These are phyloP conservation scores for Anastatus disparis DNA, from an alignment of 1,140 invertebrate genomes.

Conservation along the genomic window DNA sequence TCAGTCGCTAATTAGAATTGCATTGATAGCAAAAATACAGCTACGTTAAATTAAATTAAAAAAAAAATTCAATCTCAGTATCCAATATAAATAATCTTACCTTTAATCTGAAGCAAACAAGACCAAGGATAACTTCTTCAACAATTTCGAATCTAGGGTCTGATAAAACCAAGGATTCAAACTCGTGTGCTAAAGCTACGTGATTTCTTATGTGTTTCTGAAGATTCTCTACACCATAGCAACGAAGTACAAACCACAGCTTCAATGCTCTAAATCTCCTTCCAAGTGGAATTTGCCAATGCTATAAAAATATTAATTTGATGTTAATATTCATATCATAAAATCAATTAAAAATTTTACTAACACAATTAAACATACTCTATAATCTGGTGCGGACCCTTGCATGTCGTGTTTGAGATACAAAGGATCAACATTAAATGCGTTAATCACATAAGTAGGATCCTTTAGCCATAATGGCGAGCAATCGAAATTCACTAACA, in stretches of 20 bases:
- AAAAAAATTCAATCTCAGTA: too few species aligned
- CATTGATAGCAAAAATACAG: too few species aligned
- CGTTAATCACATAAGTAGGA: conserved; percentile 88
- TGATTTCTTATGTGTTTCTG: conserved; percentile 89
- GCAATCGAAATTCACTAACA: conserved; percentile 95
- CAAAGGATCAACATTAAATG: conserved; percentile 96
- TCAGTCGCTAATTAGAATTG: too few species aligned
- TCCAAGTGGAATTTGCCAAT: conserved; percentile 98
- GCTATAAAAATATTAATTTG: conserved; percentile 65
- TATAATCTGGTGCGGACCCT: conserved; percentile 90
- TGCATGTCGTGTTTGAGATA: conserved; percentile 93
- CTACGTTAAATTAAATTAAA: too few species aligned
- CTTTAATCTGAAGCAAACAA: conserved; percentile 95
- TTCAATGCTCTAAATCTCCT: conserved; percentile 94
- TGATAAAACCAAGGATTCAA: conserved; percentile 75
- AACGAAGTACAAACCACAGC: conserved; percentile 94
- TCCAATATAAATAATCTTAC: conserved; percentile 60
- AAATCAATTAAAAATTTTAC: not conserved
- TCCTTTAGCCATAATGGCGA: conserved; percentile 95
- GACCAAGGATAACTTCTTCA: conserved; percentile 86
- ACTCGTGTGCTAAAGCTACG: conserved; percentile 82
- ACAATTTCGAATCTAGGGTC: conserved; percentile 89
- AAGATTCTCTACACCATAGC: conserved; percentile 89
- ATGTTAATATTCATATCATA: not conserved
- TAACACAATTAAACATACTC: conserved; percentile 66